Evolutionary conservation across 37 sponge, comb jelly and placozoan genomes (phyloP).

Genomic region (Theonella swinhoei): DNA sequence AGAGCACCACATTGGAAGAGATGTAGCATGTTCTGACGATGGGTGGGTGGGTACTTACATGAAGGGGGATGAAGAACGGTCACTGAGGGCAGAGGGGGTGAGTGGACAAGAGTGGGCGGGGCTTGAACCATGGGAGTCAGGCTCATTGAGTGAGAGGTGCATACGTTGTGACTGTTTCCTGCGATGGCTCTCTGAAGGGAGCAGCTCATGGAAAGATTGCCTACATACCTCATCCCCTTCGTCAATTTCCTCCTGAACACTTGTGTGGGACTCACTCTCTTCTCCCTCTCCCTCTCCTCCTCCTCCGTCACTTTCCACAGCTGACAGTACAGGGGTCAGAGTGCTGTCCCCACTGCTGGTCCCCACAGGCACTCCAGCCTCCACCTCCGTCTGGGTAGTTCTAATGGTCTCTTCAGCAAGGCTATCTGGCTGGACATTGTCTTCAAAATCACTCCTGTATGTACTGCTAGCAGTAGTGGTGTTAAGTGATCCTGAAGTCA

Average conservation of each 20-base stretch:
- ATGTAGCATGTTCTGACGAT: too few species aligned
- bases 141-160: conserved; percentile 2
- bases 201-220: conserved; percentile 67
- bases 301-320: neutral
- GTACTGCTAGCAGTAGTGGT: too few species aligned
- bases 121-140: conserved; percentile 12
- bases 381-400: neutral
- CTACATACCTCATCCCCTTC: conserved; percentile 1
- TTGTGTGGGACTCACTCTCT: neutral
- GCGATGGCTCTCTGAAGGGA: conserved; percentile 86
- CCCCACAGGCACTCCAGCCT: neutral
- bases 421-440: neutral
- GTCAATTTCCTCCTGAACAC: conserved; percentile 1
- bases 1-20: too few species aligned
- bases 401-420: neutral
- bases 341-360: conserved; percentile 3
- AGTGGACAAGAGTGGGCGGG: neutral
- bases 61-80: conserved; percentile 8
- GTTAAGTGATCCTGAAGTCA: neutral
- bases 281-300: neutral
- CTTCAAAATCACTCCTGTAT: conserved; percentile 56
- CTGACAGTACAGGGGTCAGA: conserved; percentile 3
- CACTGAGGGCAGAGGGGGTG: neutral
- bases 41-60: conserved; percentile 1
- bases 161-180: conserved; percentile 9